phyloP scores from a whole-genome alignment of 2,113 vertebrate genomes.

The Dascyllus trimaculatus region DNA sequence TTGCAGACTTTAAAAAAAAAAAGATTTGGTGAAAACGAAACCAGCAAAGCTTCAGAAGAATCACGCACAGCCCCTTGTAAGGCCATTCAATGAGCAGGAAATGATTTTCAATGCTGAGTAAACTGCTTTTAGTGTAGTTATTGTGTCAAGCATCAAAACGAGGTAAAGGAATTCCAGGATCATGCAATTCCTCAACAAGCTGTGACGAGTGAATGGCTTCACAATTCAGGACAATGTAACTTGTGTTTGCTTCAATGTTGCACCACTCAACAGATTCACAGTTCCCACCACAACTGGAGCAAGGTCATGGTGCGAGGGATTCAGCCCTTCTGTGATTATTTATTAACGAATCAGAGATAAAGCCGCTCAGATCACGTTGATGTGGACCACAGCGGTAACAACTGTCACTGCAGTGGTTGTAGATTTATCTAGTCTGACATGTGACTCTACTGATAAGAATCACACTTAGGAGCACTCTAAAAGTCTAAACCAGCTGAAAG shows the following conservation, averaged over 20 bases:
- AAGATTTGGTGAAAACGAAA: not conserved
- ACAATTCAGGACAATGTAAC: not conserved
- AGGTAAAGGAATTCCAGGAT: not conserved
- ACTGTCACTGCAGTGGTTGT: not conserved
- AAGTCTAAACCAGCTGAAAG: not conserved
- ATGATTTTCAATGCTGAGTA: not conserved
- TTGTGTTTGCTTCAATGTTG: not conserved
- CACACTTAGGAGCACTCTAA: too few species aligned
- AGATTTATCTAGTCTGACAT: not conserved
- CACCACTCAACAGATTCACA: not conserved
- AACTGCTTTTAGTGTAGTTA: not conserved
- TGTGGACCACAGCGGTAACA: not conserved
- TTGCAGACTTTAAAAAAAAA: not conserved
- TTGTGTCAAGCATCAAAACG: not conserved
- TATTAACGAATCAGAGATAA: constrained; percentile 39
- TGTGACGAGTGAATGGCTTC: too few species aligned
- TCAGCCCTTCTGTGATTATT: constrained; percentile 20
- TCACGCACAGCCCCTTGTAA: not conserved
- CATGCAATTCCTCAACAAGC: accelerated
- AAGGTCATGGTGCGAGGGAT: constrained; percentile 11
- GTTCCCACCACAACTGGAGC: constrained; percentile 20
- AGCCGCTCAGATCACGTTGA: not conserved
- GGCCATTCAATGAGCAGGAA: not conserved
- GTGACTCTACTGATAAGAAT: too few species aligned
- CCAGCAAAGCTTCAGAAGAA: not conserved